These are phyloP conservation scores for Otus sunia DNA, from an alignment of 2,113 vertebrate genomes.

Conservation along the genomic window DNA sequence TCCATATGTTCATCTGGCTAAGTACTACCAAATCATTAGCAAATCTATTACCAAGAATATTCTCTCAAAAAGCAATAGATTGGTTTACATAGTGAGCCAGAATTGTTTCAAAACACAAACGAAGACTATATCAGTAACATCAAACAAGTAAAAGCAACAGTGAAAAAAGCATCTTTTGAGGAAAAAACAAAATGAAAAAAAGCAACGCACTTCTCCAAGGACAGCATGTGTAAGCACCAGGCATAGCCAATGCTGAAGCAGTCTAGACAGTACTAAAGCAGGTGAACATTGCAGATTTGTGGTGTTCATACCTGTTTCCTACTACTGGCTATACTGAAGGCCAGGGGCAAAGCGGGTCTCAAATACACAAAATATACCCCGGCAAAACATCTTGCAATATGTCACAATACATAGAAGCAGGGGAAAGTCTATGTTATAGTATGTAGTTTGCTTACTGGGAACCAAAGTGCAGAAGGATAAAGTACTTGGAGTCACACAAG, in stretches of 20 bases:
- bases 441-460: not conserved
- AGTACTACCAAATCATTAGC: not conserved
- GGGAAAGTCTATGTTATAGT: rapidly evolving
- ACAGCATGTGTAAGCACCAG: not conserved
- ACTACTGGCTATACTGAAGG: not conserved
- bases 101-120: not conserved
- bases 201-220: not conserved
- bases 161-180: not conserved
- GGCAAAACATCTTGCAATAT: not conserved
- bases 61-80: not conserved
- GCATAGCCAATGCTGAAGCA: not conserved
- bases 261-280: not conserved
- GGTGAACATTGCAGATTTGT: not conserved
- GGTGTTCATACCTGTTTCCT: not conserved
- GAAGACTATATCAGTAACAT: rapidly evolving
- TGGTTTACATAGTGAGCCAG: not conserved
- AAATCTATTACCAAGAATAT: not conserved
- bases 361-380: not conserved
- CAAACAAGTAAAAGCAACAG: not conserved
- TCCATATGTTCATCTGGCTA: not conserved
- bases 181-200: not conserved
- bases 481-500: not conserved
- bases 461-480: not conserved
- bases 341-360: not conserved
- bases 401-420: rapidly evolving